Evolutionary conservation across 2,797 vertebrate genomes (phyloP).

Genomic region (Hypotaenidia philippensis): DNA sequence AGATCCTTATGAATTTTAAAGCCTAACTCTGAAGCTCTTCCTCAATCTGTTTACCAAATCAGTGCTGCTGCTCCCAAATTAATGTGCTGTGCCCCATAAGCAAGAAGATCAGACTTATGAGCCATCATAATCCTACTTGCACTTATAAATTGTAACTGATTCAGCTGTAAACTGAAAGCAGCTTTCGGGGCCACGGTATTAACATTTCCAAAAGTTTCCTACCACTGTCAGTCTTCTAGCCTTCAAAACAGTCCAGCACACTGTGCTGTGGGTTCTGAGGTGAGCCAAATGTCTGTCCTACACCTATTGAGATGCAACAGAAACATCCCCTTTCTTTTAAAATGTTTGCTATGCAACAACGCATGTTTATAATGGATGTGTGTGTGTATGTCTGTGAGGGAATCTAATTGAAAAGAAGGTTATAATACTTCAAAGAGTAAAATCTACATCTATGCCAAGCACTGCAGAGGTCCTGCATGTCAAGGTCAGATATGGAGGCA

Average conservation of each 20-base stretch:
- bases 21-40: slow-evolving; percentile 21
- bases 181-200: not conserved
- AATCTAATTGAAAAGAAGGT: not conserved
- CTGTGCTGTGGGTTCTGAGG: not conserved
- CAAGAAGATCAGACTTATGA: slow-evolving; percentile 19
- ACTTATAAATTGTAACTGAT: slow-evolving; percentile 23
- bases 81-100: slow-evolving; percentile 23
- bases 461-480: rapidly evolving
- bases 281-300: not conserved
- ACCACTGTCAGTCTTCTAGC: not conserved
- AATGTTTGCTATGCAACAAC: not conserved
- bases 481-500: rapidly evolving
- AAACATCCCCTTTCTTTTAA: not conserved
- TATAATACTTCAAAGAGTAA: not conserved
- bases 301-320: not conserved
- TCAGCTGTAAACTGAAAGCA: slow-evolving; percentile 33
- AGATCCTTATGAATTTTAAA: slow-evolving; percentile 62
- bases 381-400: not conserved
- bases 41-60: slow-evolving; percentile 45
- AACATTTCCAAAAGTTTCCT: slow-evolving; percentile 1
- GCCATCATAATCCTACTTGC: slow-evolving; percentile 5
- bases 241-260: not conserved
- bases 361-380: not conserved
- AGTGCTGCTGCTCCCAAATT: not conserved
- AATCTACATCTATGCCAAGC: not conserved